Percentiles rank a stretch among this genome's conserved stretches.
phyloP scores from a whole-genome alignment of 2,113 vertebrate species.

The Sporophila hypoxantha region DNA sequence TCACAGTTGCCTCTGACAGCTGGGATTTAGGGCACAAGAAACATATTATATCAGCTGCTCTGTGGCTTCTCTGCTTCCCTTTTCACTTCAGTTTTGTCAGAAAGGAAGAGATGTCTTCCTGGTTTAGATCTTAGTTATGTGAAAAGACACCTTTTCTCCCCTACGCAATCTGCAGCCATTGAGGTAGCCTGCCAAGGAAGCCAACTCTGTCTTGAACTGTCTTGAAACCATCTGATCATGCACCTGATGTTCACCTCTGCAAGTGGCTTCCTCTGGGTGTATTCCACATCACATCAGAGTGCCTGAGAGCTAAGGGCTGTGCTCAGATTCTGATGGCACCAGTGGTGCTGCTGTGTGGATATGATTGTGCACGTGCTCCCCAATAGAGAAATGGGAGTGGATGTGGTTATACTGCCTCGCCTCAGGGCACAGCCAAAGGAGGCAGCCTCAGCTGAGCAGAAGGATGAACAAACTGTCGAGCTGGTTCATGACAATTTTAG shows the following conservation, averaged over 20 bases:
- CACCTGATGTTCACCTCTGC: neutral
- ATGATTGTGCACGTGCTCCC: neutral
- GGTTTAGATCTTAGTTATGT: neutral
- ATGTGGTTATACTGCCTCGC: neutral
- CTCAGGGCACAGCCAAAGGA: neutral
- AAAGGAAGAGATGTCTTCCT: neutral
- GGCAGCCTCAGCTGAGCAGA: neutral
- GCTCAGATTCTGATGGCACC: neutral
- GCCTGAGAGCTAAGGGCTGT: neutral
- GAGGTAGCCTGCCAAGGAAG: neutral
- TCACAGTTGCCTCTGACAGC: neutral
- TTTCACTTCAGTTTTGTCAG: neutral
- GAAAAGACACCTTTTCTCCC: neutral
- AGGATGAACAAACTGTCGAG: neutral
- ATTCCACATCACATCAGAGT: neutral
- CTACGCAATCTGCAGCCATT: neutral
- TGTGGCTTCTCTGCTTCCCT: neutral
- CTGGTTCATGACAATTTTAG: neutral
- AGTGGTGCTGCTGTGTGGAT: neutral
- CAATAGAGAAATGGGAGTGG: neutral
- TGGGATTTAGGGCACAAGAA: neutral
- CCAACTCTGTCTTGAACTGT: rapidly evolving
- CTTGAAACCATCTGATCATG: neutral
- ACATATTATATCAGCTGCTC: neutral
- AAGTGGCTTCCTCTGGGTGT: neutral